phyloP scores from a whole-genome alignment of 2,797 vertebrate genomes.

The Leptoclinus maculatus region DNA sequence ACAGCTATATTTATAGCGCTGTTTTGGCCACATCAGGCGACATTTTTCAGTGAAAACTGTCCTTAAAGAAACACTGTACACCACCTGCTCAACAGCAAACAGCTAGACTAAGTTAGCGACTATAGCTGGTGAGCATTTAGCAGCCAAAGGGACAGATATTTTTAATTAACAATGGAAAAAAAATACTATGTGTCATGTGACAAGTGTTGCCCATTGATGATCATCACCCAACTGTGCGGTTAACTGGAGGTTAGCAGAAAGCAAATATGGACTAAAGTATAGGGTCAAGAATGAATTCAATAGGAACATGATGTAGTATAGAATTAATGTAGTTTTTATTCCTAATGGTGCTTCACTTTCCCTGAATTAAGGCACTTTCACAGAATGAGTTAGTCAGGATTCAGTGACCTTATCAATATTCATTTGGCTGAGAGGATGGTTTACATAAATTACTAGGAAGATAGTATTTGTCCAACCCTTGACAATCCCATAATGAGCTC shows the following conservation, averaged over 20 bases:
- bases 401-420: conserved; percentile 67
- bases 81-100: not conserved
- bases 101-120: not conserved
- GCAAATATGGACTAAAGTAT: not conserved
- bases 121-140: conserved; percentile 4
- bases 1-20: not conserved
- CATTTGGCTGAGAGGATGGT: conserved; percentile 52
- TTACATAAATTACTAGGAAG: conserved; percentile 39
- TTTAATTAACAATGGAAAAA: not conserved
- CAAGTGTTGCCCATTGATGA: not conserved
- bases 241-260: not conserved
- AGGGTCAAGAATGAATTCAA: not conserved
- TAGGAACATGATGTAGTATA: not conserved
- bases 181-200: not conserved
- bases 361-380: conserved; percentile 43
- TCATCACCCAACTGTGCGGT: not conserved
- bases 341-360: conserved; percentile 12
- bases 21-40: not conserved
- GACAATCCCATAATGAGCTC: conserved; percentile 53
- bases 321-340: not conserved
- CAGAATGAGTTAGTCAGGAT: conserved; percentile 40
- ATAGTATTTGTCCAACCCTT: conserved; percentile 54
- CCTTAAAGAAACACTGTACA: not conserved
- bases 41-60: not conserved
- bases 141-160: not conserved